Evolutionary conservation across 2,888 invertebrate genomes (phyloP), one percentile per base, ranked within the genome.

Genomic region (Temnothorax ravouxi): DNA sequence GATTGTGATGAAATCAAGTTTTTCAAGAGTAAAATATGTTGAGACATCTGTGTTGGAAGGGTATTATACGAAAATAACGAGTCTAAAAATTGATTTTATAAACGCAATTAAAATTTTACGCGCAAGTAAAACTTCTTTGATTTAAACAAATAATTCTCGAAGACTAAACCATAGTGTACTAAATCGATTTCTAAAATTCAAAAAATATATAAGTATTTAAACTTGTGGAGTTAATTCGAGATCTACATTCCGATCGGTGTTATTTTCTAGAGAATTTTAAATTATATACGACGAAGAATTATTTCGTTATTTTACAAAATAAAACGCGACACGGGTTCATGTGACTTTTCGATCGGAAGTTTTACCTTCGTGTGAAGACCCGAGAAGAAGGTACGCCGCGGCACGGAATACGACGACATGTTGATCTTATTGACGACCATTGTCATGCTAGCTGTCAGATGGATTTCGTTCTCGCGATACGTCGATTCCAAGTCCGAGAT

Each of bases 371-470:
- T 87, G 67, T 92, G 94, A 86, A 94, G 91, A 88, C 92, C 93
- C 81, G 93, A 92, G 89, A 94, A 92, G 88, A 94, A 93, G 75
- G 94, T 92, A 69, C 94, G 93, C 87, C 94, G 92, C 67, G 93
- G 92, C 64, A 93, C 88, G 81, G 94, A 92, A 87, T 94, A 94
- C 88, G 94, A 92, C 87, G 93, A 93, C 95, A 95, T 94, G 91
- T 93, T 93, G 94, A 94, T 93, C 88, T 94, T 94, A 89, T 93
- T 95, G 88, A 94, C 93, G 90, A 94, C 94, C 95, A 95, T 95
- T 91, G 93, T 94, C 92, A 93, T 90, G 85, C 89, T 90, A 76
- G 59, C 77, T 75, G 62, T 15, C 54, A 54, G 61, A 47, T 72
- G 25, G 21, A 59, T 38, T 59, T 61, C 25, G 59, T 13, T 44